Evolutionary conservation across 2,797 vertebrate genomes (phyloP), one percentile per base, ranked within the genome.

Genomic region (Thripadectes ignobilis): DNA sequence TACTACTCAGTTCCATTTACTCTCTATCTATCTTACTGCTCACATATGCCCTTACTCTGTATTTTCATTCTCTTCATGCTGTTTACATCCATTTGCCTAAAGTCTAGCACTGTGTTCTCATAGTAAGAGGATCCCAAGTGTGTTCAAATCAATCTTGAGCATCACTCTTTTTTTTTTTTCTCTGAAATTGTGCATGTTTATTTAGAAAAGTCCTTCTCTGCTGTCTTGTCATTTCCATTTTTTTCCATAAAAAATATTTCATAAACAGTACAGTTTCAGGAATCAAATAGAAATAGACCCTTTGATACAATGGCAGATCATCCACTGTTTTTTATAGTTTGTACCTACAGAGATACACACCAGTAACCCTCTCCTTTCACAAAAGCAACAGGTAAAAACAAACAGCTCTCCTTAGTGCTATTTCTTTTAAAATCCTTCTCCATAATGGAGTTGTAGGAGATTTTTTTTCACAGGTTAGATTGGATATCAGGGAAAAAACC

Each of bases 381-480:
- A 76, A 89, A 88, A 57, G 21, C 86, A 93, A 49, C 65, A 34
- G 57, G 23, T 48, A 81, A 68, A 93, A 95, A 43, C 71, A 87
- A 96, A 89, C 20, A 93, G 22, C 32, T 91, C 48, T 96, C 59
- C 51, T 93, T 38, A 88, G 85, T 32, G 82, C 49, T 93, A 38
- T 91, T 95, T 95, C 51, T 93, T 95, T 92, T 63, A 82, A 88
- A 89, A 87, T 32, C 39, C 39, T 91, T 89, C 59, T 87, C 89
- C 51, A 78, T 76, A 95, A 84, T 62, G n/a, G n/a, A 95, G 71
- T 55, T 55, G 39, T 52, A 75, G 68, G 59, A 92, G 39, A 85
- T 8, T 88, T 94, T 96, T 96, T 93, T 95, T 93, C 76, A 91
- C 36, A 36, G 18, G 48, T 52, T 36, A 27, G 18, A 14, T 4